phyloP scores from a whole-genome alignment of 2,113 vertebrate genomes.

The Trematomus loennbergii region DNA sequence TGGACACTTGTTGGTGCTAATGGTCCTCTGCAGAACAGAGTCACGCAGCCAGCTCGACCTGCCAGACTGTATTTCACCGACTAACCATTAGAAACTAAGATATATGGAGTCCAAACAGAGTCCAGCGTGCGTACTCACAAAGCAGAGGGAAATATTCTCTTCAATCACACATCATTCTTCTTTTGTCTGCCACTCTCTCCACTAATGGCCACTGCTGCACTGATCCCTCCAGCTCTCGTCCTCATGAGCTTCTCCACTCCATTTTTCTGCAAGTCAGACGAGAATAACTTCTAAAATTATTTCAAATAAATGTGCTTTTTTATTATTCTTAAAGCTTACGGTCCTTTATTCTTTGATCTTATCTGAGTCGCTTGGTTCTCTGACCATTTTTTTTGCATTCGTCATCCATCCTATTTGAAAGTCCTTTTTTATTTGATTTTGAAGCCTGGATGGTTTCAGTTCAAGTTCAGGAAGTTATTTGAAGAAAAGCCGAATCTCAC shows the following conservation, averaged over 20 bases:
- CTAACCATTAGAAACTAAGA: conserved; percentile 10
- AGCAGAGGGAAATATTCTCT: conserved; percentile 7
- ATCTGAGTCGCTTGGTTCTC: neutral
- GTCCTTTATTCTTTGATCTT: neutral
- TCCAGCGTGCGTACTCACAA: conserved; percentile 24
- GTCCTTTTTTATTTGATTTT: too few species aligned
- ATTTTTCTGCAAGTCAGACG: neutral
- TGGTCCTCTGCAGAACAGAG: conserved; percentile 25
- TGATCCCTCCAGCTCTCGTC: neutral
- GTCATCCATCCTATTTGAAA: neutral
- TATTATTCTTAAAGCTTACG: neutral
- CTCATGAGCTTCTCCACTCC: conserved; percentile 1
- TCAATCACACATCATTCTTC: conserved; percentile 15
- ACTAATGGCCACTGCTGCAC: neutral
- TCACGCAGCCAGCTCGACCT: conserved; percentile 34
- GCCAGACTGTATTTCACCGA: conserved; percentile 28
- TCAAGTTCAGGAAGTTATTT: neutral
- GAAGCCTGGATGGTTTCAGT: neutral
- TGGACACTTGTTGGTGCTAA: neutral
- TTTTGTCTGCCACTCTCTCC: conserved; percentile 10
- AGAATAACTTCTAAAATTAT: neutral
- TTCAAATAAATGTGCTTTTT: neutral
- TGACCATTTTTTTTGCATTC: neutral
- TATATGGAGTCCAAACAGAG: conserved; percentile 10
- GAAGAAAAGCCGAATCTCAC: neutral